A percentile compares a stretch with the other conserved stretches of the same genome.
Conservation (phyloP, 2,888 invertebrate genomes). For the Zaprionus lineosus region DNA sequence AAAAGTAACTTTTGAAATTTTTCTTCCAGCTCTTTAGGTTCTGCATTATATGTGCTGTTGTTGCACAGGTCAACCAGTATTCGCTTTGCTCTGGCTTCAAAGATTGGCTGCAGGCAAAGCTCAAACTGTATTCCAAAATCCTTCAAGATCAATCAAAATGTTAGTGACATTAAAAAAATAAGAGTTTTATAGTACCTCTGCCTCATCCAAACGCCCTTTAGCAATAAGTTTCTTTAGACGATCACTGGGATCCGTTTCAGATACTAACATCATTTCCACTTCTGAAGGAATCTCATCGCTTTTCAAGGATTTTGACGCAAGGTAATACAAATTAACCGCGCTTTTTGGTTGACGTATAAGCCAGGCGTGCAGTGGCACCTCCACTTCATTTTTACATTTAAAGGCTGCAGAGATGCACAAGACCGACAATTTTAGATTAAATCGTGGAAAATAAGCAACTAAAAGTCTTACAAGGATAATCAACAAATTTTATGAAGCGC, state of each 20-base stretch:
- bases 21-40: conserved; percentile 47
- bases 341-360: conserved; percentile 81
- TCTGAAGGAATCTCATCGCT: conserved; percentile 63
- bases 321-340: conserved; percentile 81
- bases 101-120: conserved; percentile 81
- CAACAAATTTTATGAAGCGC: conserved; percentile 78
- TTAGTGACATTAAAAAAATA: neutral
- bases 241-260: conserved; percentile 82
- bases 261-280: conserved; percentile 81
- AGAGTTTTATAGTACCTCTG: conserved; percentile 70
- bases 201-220: conserved; percentile 82
- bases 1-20: conserved; percentile 69
- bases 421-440: too few relatives aligned
- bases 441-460: neutral
- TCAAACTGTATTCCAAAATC: conserved; percentile 81
- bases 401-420: conserved; percentile 63
- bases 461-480: conserved; percentile 79
- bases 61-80: conserved; percentile 73
- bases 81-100: conserved; percentile 80
- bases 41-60: conserved; percentile 55
- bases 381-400: conserved; percentile 78
- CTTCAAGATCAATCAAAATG: conserved; percentile 43
- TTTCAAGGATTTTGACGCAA: conserved; percentile 67
- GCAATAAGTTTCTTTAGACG: conserved; percentile 81
- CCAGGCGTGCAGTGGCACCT: conserved; percentile 78